Evolutionary conservation across 2,888 invertebrate genomes (phyloP), one percentile per base, ranked within the genome.

Genomic region (Cheilosia grossa): DNA sequence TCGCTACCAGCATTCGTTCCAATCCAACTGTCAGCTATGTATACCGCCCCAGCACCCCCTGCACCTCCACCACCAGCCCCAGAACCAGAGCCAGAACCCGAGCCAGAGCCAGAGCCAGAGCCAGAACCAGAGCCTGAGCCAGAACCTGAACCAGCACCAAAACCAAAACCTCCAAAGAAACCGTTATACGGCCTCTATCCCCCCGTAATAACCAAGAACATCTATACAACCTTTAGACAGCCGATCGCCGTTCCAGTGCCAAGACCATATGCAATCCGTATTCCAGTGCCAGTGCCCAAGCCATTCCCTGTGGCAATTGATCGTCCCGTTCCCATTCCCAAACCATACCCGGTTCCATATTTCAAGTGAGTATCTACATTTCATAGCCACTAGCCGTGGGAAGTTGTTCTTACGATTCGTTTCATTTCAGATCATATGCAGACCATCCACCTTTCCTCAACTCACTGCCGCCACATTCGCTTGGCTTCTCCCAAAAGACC

Each of bases 11-110:
- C 91, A 53, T 90, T 91, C 77, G 91, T 91, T 27, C 91, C 91
- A 64, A 91, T 91, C 24, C 91, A 91, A 82, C 75, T 91, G 19
- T 90, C 91, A 1, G 91, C 91, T 15, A 91, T 91, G 91, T 91
- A 89, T 89, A 59, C 92, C 90, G 90, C 92, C 91, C 21, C 91
- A 89, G 88, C 89, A 90, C 53, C 91, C 91, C 88, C 90, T 91
- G 21, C 91, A 91, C 91, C 93, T 89, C 87, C 88, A 6, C 86
- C 89, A 56, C 89, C 91, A 2, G 89, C 91, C 72, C 88, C 92
- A 2, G 89, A 87, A 88, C 51, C 85, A 59, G 87, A 74, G 4
- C 75, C 80, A 1, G 87, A 59, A 15, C 78, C 30, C 3, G 88
- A 63, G 3, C 82, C 82, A 24, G 70, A 66, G 7, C 78, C 78